phyloP scores from a whole-genome alignment of 2,113 vertebrate species.

The Limnothrissa miodon region DNA sequence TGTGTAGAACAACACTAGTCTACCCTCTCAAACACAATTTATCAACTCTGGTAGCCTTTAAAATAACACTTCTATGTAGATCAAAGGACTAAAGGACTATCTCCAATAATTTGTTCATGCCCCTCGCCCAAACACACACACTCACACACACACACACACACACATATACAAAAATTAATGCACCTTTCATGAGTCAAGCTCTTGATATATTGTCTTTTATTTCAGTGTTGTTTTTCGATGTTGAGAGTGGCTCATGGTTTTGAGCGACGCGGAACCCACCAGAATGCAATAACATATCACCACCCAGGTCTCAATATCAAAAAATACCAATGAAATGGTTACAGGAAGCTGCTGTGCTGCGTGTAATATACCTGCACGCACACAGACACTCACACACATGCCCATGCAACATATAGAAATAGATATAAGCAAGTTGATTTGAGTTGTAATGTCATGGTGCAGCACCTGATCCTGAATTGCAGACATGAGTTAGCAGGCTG shows the following conservation, averaged over 20 bases:
- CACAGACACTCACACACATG: too few species aligned
- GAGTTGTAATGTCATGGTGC: background rate
- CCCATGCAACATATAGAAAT: background rate
- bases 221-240: background rate
- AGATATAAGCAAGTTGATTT: background rate
- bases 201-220: background rate
- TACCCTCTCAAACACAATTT: background rate
- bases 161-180: background rate
- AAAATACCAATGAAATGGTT: background rate
- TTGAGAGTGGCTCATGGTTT: background rate
- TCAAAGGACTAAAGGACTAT: background rate
- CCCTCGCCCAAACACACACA: background rate
- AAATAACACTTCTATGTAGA: background rate
- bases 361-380: background rate
- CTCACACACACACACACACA: background rate
- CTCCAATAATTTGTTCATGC: background rate
- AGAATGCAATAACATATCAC: background rate
- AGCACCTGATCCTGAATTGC: background rate
- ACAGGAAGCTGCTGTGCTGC: background rate
- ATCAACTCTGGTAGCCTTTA: background rate
- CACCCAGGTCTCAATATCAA: background rate
- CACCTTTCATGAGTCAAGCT: background rate
- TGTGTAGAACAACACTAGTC: background rate
- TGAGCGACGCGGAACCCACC: background rate
- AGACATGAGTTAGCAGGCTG: background rate